Evolutionary conservation across 2,888 invertebrate genomes (phyloP), one percentile per base, ranked within the genome.

Genomic region (Drosophila barbarae): DNA sequence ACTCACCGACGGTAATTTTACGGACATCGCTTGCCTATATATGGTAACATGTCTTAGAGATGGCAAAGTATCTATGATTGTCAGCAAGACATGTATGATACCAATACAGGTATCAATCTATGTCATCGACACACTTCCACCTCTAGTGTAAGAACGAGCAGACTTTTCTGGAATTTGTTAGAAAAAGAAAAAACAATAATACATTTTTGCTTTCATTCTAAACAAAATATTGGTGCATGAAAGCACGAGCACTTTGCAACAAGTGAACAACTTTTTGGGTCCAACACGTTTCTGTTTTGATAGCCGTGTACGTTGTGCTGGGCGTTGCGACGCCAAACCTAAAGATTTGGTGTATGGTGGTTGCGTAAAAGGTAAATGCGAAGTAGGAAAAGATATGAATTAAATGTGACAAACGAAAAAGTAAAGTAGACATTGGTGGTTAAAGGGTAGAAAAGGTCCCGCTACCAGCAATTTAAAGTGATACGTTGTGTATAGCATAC

Each of bases 111-210:
- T 23, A 23, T 23, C 23, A 4, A 23, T 4, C 23, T 23, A 23
- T 23, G 23, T 23, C 23, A 23, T 23, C 23, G 3, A 23, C 4
- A 23, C 23, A 4, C 4, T 23, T 23, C 23, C 23, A 23, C 23
- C 23, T 23, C 23, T 23, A 23, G 51, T 3, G 21, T 36, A 28
- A 52, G 35, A 52, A 52, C n/a, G 44, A 36, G 30, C 35, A 47
- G 42, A 39, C 21, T 63, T 36, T 26, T 38, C 76, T 83, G 85
- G 76, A 87, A 87, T 87, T 77, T 82, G 87, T 77, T 85, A 86
- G 86, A 87, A 79, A 75, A 86, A 85, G 86, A 86, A 85, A 84
- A 84, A 86, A 87, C 85, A 86, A 86, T 83, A 87, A 86, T 86
- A 82, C 79, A 41, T 69, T 69, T 75, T 69, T 84, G 72, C 65